phyloP scores from a whole-genome alignment of 53 echinoderm and acorn worm species.

The Crossaster papposus region DNA sequence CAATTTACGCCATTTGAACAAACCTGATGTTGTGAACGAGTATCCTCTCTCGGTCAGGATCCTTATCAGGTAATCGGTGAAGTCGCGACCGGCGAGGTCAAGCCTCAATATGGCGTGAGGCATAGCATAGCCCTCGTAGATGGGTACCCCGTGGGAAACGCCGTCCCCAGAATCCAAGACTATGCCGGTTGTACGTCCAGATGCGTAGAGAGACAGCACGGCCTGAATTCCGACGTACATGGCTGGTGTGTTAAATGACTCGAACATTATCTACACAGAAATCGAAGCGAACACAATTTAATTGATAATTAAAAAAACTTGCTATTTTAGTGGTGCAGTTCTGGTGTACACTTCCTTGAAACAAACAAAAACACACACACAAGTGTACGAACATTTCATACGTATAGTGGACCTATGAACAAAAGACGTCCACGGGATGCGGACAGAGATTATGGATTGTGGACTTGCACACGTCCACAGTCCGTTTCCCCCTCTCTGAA shows the following conservation, averaged over 20 bases:
- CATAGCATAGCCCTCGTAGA: slow-evolving; percentile 81
- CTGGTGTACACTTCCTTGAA: too few relatives aligned
- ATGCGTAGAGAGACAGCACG: slow-evolving; percentile 80
- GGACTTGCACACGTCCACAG: too few relatives aligned
- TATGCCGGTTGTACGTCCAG: slow-evolving; percentile 84
- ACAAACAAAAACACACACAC: too few relatives aligned
- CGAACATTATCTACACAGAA: slow-evolving; percentile 82
- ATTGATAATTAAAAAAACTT: too few relatives aligned
- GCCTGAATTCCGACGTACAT: slow-evolving; percentile 83
- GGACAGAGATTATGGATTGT: too few relatives aligned
- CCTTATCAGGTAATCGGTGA: slow-evolving; percentile 77
- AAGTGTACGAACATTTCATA: too few relatives aligned
- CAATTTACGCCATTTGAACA: background rate
- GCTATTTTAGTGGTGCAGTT: too few relatives aligned
- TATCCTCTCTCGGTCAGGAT: slow-evolving; percentile 71
- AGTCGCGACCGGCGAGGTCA: slow-evolving; percentile 71
- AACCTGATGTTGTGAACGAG: slow-evolving; percentile 73
- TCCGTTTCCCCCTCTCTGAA: too few relatives aligned
- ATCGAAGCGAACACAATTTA: too few relatives aligned
- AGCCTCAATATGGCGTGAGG: slow-evolving; percentile 77
- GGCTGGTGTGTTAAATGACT: slow-evolving; percentile 79
- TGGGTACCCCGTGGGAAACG: slow-evolving; percentile 84
- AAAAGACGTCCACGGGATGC: too few relatives aligned
- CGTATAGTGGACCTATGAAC: too few relatives aligned
- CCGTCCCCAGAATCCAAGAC: slow-evolving; percentile 88